phyloP scores from a whole-genome alignment of 2,888 invertebrate species.

The Apantesis nais region DNA sequence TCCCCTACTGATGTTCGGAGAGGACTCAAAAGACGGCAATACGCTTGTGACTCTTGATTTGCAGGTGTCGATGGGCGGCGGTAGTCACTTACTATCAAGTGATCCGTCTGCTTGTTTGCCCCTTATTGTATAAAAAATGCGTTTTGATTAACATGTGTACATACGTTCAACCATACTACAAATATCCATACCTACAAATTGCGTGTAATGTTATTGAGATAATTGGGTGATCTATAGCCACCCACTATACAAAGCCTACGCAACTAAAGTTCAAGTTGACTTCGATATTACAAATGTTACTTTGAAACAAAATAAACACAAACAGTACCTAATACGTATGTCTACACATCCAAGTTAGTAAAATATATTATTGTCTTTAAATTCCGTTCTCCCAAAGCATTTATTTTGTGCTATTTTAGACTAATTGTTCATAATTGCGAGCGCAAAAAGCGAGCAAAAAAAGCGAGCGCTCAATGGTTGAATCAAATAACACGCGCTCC shows the following conservation, averaged over 20 bases:
- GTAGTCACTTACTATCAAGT: no score
- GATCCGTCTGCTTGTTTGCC: no score
- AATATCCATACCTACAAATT: not conserved
- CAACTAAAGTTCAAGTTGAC: not conserved
- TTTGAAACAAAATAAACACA: constrained; percentile 1
- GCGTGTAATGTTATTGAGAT: not conserved
- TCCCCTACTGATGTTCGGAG: no score
- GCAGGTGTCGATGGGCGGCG: no score
- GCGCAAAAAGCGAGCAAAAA: no score
- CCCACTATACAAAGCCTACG: constrained; percentile 2
- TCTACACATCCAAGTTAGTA: not conserved
- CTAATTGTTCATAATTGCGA: no score
- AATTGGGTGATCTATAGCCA: not conserved
- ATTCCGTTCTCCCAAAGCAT: not conserved
- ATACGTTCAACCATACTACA: not conserved
- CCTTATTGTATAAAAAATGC: no score
- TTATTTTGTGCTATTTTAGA: not conserved
- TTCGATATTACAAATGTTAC: not conserved
- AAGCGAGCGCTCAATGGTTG: no score
- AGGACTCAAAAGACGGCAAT: no score
- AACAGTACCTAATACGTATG: not conserved
- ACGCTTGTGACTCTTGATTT: no score
- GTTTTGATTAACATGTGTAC: no score
- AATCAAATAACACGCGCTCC: no score
- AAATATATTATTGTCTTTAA: not conserved